Conservation (phyloP, 2,113 vertebrate species). For the Benitochromis conjunctus region DNA sequence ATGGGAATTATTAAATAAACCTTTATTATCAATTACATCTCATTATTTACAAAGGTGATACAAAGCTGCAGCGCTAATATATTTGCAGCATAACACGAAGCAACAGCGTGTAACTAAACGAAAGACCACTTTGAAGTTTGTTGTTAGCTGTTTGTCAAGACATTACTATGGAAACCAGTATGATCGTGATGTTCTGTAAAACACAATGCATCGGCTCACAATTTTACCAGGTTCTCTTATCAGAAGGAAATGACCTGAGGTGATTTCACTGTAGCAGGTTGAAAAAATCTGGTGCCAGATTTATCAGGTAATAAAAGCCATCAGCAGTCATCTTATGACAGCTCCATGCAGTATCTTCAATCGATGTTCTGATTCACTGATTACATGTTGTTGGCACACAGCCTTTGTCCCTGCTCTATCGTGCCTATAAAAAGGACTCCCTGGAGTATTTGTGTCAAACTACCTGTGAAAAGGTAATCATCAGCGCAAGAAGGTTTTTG, state of each 20-base stretch:
- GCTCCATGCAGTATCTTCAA: background rate
- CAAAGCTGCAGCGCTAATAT: background rate
- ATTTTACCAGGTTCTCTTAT: background rate
- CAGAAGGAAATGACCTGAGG: background rate
- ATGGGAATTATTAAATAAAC: background rate
- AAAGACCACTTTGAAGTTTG: background rate
- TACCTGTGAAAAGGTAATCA: background rate
- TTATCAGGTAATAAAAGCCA: background rate
- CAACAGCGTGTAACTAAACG: background rate
- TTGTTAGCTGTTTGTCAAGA: background rate
- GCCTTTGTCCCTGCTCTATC: slow-evolving; percentile 24
- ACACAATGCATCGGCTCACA: background rate
- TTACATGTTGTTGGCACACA: background rate
- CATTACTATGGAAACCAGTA: background rate
- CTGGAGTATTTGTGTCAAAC: background rate
- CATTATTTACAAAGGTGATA: background rate
- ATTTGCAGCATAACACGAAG: background rate
- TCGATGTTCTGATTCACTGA: background rate
- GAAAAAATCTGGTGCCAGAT: background rate
- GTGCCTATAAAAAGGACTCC: slow-evolving; percentile 6
- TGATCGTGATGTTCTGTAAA: background rate
- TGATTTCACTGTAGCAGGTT: background rate
- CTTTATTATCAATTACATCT: background rate
- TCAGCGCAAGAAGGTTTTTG: background rate
- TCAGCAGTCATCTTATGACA: background rate